Base-by-base conservation (phyloP, 1,140 invertebrate genomes). In the Trinorchestia longiramus region DNA sequence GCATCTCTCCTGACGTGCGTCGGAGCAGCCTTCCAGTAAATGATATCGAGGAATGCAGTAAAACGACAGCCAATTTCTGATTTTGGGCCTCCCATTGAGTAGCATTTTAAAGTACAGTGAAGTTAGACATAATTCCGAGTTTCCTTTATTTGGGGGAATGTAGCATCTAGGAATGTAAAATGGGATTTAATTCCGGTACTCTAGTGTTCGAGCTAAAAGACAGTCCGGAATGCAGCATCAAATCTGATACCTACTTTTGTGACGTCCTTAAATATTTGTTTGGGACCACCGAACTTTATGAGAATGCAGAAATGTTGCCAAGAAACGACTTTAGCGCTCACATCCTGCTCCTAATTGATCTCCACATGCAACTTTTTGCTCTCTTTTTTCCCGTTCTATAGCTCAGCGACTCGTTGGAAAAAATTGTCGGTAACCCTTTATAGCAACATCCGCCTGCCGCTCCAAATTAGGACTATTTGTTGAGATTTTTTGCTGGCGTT, bases 271-370 rank as follows among this genome's bases (percentile, higher is more conserved):
- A 90, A 42, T 42, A 90, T 41, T 42, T 36, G 41, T 42, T 28
- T 28, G 88, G 88, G 41, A 90, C 43, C 41, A 90, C n/a, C 43
- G 88, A 90, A 90, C 43, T 42, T 90, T 90, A 90, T 90, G 88
- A 36, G 88, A 42, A 44, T 45, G 43, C 44, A 45, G 44, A 94
- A 94, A 45, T 47, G 43, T 43, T 43, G 43, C 47, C 92, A 45
- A 94, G 45, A 45, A 94, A 47, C 92, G 6, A 40, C 92, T 94
- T 47, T 15, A 36, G 43, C 43, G 92, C 92, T 47, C 92, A 47
- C 92, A 94, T 94, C 92, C 92, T 94, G 92, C 44, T 94, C 44
- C 92, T 94, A 94, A 94, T 94, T 94, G 92, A 94, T 94, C 92
- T 47, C 11, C 92, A 94, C 15, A 94, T 94, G 92, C 44, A 43